Evolutionary conservation across 1,140 invertebrate species (phyloP).

Genomic region (Venturia canescens): DNA sequence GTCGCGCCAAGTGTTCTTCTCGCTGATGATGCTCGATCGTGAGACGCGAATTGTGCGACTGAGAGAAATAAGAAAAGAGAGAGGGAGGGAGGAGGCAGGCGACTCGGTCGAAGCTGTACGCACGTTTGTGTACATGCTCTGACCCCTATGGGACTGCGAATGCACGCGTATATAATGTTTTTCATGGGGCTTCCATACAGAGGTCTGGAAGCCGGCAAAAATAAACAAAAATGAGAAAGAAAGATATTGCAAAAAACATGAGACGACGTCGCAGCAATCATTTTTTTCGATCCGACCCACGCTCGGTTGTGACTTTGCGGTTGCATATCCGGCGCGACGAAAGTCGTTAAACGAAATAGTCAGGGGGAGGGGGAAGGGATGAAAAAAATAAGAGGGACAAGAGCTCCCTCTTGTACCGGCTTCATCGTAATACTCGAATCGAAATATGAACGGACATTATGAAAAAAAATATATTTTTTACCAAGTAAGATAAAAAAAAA

Average conservation of each 20-base stretch:
- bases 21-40: conserved; percentile 1
- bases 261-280: background rate
- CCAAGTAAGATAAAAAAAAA: background rate
- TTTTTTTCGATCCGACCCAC: conserved; percentile 17
- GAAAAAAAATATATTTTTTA: too few relatives aligned
- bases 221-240: background rate
- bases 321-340: conserved; percentile 18
- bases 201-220: background rate
- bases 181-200: too few relatives aligned
- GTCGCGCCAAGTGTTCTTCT: background rate
- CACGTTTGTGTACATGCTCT: background rate
- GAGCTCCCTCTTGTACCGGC: background rate
- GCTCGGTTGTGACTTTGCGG: conserved; percentile 12
- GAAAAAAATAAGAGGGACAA: background rate
- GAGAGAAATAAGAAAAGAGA: background rate
- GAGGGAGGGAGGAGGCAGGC: background rate
- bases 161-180: too few relatives aligned
- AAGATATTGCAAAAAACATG: background rate
- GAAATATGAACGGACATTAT: background rate
- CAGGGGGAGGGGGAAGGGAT: background rate
- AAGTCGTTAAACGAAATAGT: background rate
- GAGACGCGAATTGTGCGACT: background rate
- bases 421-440: too few relatives aligned
- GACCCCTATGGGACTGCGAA: too few relatives aligned
- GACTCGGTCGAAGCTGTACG: background rate